These are phyloP conservation scores for Vanessa cardui DNA, from an alignment of 2,888 invertebrate species.

Conservation along the genomic window DNA sequence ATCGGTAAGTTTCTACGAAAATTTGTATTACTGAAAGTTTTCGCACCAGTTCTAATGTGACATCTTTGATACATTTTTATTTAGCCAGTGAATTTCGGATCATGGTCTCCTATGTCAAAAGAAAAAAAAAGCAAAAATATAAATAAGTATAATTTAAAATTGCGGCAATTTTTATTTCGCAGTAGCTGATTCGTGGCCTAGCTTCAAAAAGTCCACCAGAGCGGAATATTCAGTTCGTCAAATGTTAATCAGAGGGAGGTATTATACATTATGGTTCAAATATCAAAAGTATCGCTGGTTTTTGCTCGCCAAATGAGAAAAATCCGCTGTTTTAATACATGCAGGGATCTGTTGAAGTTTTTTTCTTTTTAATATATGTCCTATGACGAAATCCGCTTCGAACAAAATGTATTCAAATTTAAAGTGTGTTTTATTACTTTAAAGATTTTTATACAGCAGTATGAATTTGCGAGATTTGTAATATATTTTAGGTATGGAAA, in stretches of 20 bases:
- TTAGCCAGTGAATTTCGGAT: slow-evolving; percentile 1
- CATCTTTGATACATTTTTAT: neutral
- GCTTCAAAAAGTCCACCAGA: slow-evolving; percentile 74
- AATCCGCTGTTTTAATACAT: slow-evolving; percentile 41
- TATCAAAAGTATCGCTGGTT: slow-evolving; percentile 71
- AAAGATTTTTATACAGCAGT: too few species aligned
- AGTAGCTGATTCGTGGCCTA: slow-evolving; percentile 50
- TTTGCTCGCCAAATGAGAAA: slow-evolving; percentile 66
- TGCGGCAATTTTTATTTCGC: slow-evolving; percentile 49
- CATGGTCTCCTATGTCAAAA: slow-evolving; percentile 11
- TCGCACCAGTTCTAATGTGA: too few species aligned
- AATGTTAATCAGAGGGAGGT: slow-evolving; percentile 78
- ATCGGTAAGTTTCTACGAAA: too few species aligned
- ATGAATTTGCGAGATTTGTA: too few species aligned
- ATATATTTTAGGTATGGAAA: neutral
- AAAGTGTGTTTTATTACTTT: neutral
- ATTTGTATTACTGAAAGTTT: too few species aligned
- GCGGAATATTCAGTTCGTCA: slow-evolving; percentile 77
- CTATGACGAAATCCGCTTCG: neutral
- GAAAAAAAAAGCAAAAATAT: slow-evolving; percentile 24
- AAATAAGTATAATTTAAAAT: slow-evolving; percentile 37
- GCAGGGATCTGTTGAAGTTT: slow-evolving; percentile 17
- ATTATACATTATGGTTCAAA: slow-evolving; percentile 78
- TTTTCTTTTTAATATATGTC: slow-evolving; percentile 7
- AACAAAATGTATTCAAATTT: neutral